Evolutionary conservation across 2,113 vertebrate species (phyloP), one percentile per base, ranked within the genome.

Genomic region (Vireo altiloquus): DNA sequence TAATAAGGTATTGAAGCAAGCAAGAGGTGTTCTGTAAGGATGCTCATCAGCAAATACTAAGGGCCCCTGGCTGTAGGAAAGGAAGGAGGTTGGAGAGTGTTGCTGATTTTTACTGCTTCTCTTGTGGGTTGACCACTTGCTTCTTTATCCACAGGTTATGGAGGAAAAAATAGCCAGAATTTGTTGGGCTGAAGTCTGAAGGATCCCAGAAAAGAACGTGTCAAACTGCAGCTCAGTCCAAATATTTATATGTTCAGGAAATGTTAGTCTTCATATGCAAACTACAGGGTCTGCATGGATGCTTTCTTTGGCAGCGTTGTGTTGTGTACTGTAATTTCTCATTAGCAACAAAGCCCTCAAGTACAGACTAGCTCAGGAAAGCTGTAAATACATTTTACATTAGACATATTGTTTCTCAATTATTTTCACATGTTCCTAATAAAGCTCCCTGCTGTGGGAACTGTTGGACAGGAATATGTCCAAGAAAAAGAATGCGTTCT

Each of bases 271-370:
- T 94, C 70, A 86, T 47, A 88, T 81, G 18, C 40, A 77, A 33
- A 33, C 25, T 88, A 37, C 21, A 89, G 46, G 12, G n/a, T 52
- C 68, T 80, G 13, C 56, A 66, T n/a, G 66, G 23, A 81, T 77
- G 72, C 57, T 95, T 94, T 84, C 68, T 78, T 95, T 95, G 90
- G 93, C 92, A 94, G 20, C 24, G 27, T 20, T 40, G n/a, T 25
- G 6, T 57, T 93, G 33, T 37, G 81, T 90, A 60, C 27, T 92
- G 70, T 89, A 94, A 93, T 90, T 94, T 91, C 69, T 91, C 78
- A 88, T 94, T 90, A 93, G 68, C 60, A 69, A 18, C 22, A 74
- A 79, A 91, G 23, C 74, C 72, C 65, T 83, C 44, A 77, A 23
- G 53, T 77, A 66, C 52, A 72, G 52, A 53, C 68, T 79, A 72